Evolutionary conservation across 2,797 vertebrate genomes (phyloP).

Genomic region (Pygocentrus nattereri): DNA sequence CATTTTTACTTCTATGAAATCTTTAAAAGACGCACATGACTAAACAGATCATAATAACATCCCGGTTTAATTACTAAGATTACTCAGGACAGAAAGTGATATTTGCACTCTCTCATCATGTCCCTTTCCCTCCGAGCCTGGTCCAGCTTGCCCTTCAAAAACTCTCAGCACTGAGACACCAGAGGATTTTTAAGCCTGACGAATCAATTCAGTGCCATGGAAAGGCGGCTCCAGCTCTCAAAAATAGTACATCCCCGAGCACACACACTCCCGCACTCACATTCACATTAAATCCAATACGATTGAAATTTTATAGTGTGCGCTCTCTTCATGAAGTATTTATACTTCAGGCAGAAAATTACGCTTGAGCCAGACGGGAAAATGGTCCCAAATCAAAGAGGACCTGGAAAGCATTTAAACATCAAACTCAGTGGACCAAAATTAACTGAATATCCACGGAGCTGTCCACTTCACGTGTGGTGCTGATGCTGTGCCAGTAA

Average conservation of each 20-base stretch:
- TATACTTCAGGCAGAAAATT: constrained; percentile 39
- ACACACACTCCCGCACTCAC: neutral
- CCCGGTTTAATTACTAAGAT: neutral
- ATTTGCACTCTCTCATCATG: neutral
- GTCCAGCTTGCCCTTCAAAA: constrained; percentile 28
- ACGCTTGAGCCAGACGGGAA: constrained; percentile 9
- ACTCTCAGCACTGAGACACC: constrained; percentile 58
- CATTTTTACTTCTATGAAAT: neutral
- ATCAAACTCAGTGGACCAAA: neutral
- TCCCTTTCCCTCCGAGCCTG: neutral
- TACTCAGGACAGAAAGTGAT: neutral
- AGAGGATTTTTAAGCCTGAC: constrained; percentile 54
- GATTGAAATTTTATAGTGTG: constrained; percentile 38
- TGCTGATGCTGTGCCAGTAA: constrained; percentile 37
- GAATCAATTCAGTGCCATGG: constrained; percentile 67
- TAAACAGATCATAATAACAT: neutral
- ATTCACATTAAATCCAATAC: neutral
- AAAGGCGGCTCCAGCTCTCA: neutral
- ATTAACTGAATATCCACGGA: neutral
- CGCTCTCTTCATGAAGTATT: constrained; percentile 42
- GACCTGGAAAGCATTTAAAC: neutral
- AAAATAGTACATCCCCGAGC: constrained; percentile 30
- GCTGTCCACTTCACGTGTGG: constrained; percentile 45
- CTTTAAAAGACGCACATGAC: neutral
- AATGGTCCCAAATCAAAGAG: neutral